Base-by-base conservation (phyloP, 2,888 invertebrate species). In the Thymelicus sylvestris region DNA sequence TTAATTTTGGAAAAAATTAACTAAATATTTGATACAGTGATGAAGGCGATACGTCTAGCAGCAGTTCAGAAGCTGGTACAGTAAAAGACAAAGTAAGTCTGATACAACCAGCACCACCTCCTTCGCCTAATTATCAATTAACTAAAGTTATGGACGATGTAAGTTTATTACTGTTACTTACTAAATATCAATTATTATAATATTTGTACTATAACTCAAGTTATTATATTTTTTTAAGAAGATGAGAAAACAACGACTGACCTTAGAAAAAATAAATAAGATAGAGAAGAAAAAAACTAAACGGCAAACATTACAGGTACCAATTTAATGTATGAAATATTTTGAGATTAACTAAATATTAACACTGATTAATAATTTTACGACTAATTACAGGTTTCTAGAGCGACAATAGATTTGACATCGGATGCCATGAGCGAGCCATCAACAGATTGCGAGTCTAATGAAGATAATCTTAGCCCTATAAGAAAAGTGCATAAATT, bases 21-120 rank as follows among this genome's bases (percentile, higher is more conserved):
- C 19, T 7, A 38, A 0, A 48, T 60, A 62, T 63, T 31, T 64
- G 6, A 52, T 81, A 67, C 82, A 97, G 97, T 87, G 97, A 97
- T 79, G 97, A 97, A 89, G 97, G 97, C 6, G 96, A 96, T 78
- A 96, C 96, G 7, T 96, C 96, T 57, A 96, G 95, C 74, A 96
- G 96, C 82, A 95, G 95, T 79, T 95, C 96, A 6, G 96, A 96
- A 75, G 96, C 96, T 77, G 95, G 94, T 73, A 76, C 80, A 24
- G 66, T 66, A 47, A 95, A 95, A 76, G 95, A 96, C 79, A 93
- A 94, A 70, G 88, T 88, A 61, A 90, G 92, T 77, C 83, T 87
- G 41, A 86, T 81, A 72, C 92, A 92, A 72, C 82, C 86, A 24
- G 96, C 95, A 15, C 97, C 97, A 71, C 97, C 97, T 1, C 95